Evolutionary conservation across 2,113 vertebrate genomes (phyloP), one percentile per base, ranked within the genome.

Genomic region (Datnioides undecimradiatus): DNA sequence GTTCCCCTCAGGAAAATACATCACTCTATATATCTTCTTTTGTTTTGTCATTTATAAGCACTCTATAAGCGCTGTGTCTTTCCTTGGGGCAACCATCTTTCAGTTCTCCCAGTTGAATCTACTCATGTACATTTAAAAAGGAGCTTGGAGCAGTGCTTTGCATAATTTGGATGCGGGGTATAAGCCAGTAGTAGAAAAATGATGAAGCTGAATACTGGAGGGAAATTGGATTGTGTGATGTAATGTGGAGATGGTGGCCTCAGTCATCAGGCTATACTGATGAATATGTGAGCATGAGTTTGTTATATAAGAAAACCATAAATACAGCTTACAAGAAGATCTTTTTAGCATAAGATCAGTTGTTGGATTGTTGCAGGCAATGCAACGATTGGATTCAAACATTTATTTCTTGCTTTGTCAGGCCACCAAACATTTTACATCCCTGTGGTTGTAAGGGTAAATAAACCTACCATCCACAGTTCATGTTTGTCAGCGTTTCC

Each of bases 401-500:
- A 33, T 48, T 4, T 10, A 48, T 71, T 46, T 38, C 54, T 23
- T 70, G 16, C 43, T 43, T 29, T 38, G 77, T 54, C 52, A 38
- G 29, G 13, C 27, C 54, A 43, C 14, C 10, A 36, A 48, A 62
- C 80, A 6, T 41, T 74, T 78, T 63, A n/a, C n/a, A n/a, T n/a
- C n/a, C n/a, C n/a, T n/a, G 48, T 70, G 14, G 6, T 33, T 7
- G 2, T 38, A n/a, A 68, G 36, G 38, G 41, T 27, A 62, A 46
- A 75, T 52, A 64, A 67, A 68, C 33, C 36, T 45, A 33, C 16
- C 33, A 38, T 46, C 31, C 14, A 8, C 58, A 70, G n/a, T 75
- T 65, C 45, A 58, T 77, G 25, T 64, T 77, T 70, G 73, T 64
- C 60, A 40, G 34, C 2, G 23, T 88, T 83, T 85, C 63, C 45